Percentiles rank a stretch among this genome's conserved stretches.
Evolutionary conservation across 2,888 invertebrate genomes (phyloP).

Genomic region (Caenorhabditis afra): DNA sequence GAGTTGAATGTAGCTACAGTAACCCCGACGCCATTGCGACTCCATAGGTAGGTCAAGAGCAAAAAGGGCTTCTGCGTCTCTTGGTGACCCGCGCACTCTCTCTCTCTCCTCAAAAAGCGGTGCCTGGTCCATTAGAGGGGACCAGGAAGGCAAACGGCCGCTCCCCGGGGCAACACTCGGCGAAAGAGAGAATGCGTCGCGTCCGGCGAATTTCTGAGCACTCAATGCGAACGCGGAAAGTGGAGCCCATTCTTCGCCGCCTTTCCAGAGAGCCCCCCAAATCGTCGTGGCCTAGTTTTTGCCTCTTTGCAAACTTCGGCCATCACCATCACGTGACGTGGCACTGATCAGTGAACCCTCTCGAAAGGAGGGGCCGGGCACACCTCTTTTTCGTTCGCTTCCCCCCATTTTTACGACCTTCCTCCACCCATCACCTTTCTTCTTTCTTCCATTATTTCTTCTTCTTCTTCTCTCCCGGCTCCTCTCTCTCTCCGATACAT

Average conservation of each 20-base stretch:
- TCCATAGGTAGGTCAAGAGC: conserved; percentile 37
- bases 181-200: no score
- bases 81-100: conserved; percentile 34
- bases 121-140: conserved; percentile 37
- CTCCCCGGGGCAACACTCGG: conserved; percentile 35
- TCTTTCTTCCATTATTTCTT: not conserved
- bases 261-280: no score
- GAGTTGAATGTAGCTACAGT: not conserved
- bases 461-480: not conserved
- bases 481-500: not conserved
- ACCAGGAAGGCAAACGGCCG: not conserved
- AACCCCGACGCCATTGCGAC: no score
- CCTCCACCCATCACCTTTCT: not conserved
- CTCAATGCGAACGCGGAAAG: no score
- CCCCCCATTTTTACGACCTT: no score
- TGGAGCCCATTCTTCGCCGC: no score
- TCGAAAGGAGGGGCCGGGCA: no score
- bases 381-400: no score
- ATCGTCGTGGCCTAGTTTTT: no score
- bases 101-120: not conserved
- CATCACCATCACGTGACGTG: no score
- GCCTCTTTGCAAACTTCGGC: no score
- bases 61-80: conserved; percentile 19
- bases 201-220: not conserved
- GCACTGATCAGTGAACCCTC: no score